These are phyloP conservation scores for Sphaeridia pumilis DNA, from an alignment of 2,888 invertebrate species.

Conservation along the genomic window DNA sequence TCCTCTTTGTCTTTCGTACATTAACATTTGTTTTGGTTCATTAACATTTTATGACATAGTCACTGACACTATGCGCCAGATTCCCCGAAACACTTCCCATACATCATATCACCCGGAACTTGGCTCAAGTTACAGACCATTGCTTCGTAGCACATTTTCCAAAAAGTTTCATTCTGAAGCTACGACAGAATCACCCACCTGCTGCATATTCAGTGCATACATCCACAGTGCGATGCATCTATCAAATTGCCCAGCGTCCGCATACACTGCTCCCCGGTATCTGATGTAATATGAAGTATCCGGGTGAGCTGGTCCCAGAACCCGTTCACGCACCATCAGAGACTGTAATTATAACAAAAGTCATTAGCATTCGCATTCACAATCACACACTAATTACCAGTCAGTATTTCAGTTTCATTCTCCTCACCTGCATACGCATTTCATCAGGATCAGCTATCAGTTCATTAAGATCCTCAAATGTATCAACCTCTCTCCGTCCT, in stretches of 20 bases:
- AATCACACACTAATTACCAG: not conserved
- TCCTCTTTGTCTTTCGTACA: too few relatives aligned
- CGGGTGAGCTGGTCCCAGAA: slow-evolving; percentile 86
- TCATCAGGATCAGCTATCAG: slow-evolving; percentile 86
- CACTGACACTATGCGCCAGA: too few relatives aligned
- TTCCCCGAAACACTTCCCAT: too few relatives aligned
- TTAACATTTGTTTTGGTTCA: too few relatives aligned
- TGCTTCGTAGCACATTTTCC: too few relatives aligned
- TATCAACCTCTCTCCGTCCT: slow-evolving; percentile 68
- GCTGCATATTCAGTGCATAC: slow-evolving; percentile 89
- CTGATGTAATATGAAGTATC: slow-evolving; percentile 94
- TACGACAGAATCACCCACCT: too few relatives aligned
- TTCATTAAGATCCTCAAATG: slow-evolving; percentile 66
- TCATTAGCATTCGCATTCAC: not conserved
- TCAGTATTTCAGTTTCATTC: not conserved
- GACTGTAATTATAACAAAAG: slow-evolving; percentile 37
- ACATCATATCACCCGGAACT: too few relatives aligned
- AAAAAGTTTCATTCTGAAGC: too few relatives aligned
- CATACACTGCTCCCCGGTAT: slow-evolving; percentile 84
- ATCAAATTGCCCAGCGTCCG: slow-evolving; percentile 84
- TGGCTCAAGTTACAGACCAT: too few relatives aligned
- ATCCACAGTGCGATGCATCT: slow-evolving; percentile 87
- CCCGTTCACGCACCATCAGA: slow-evolving; percentile 78
- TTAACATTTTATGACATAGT: too few relatives aligned
- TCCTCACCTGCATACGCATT: slow-evolving; percentile 76